These are phyloP conservation scores for Branchellion lobata DNA, from an alignment of 2,888 invertebrate species.

Conservation along the genomic window DNA sequence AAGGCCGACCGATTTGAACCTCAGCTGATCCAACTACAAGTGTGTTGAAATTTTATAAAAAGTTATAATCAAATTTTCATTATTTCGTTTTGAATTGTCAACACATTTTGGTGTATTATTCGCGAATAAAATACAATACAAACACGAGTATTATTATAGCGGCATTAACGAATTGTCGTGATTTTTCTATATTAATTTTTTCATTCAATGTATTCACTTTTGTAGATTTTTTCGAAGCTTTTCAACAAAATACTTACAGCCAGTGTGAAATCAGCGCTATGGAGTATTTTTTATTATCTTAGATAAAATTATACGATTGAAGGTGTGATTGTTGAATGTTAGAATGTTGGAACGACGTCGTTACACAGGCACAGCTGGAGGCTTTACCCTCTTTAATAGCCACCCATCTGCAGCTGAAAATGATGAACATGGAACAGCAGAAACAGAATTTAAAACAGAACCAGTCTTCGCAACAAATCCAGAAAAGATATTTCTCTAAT, in stretches of 20 bases:
- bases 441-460: background rate
- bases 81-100: background rate
- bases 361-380: conserved; percentile 38
- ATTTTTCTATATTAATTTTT: background rate
- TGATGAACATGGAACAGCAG: conserved; percentile 16
- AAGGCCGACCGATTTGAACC: conserved; percentile 48
- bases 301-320: no score
- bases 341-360: background rate
- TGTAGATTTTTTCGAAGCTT: background rate
- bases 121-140: background rate
- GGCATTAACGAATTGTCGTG: background rate
- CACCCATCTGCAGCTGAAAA: conserved; percentile 21
- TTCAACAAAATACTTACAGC: no score
- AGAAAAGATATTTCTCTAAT: no score
- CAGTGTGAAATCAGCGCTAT: no score
- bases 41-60: background rate
- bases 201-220: background rate
- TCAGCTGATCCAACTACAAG: conserved; percentile 45
- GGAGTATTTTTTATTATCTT: no score
- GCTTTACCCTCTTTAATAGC: conserved; percentile 40
- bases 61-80: background rate
- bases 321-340: no score
- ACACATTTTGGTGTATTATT: background rate
- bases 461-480: no score
- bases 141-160: no score